These are phyloP conservation scores for Saturnia japonica DNA, from an alignment of 2,888 invertebrate genomes.

Conservation along the genomic window DNA sequence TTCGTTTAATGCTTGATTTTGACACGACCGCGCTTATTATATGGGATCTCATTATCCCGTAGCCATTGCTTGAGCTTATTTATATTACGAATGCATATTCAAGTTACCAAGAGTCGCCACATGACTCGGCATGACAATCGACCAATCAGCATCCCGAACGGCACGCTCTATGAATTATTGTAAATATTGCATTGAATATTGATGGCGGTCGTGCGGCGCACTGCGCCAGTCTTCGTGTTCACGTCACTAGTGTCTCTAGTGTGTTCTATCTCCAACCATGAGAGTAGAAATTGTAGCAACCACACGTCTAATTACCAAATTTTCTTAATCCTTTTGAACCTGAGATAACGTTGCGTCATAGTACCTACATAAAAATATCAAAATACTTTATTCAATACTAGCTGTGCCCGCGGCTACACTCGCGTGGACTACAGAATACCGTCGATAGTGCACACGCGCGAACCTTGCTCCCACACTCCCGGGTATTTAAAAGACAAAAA, in stretches of 20 bases:
- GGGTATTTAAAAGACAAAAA: no score
- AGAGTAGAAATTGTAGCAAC: no score
- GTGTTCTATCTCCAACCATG: neutral
- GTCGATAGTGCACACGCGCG: no score
- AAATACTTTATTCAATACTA: no score
- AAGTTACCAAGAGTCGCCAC: conserved; percentile 41
- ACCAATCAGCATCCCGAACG: conserved; percentile 41
- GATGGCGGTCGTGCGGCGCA: conserved; percentile 14
- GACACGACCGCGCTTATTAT: neutral
- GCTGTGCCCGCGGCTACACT: no score
- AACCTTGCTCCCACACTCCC: no score
- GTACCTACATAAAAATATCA: no score
- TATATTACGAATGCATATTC: conserved; percentile 20
- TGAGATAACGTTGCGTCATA: no score
- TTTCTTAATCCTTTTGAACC: no score
- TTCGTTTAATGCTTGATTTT: neutral
- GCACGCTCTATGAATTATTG: conserved; percentile 32
- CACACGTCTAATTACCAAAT: no score
- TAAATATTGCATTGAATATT: conserved; percentile 15
- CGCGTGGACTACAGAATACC: no score
- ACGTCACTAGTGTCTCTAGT: no score
- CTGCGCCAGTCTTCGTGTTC: neutral
- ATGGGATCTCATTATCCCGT: neutral
- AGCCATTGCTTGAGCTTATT: neutral
- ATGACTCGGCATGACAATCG: conserved; percentile 45